Conservation (phyloP, 2,113 vertebrate species). For the Atractosteus spatula region DNA sequence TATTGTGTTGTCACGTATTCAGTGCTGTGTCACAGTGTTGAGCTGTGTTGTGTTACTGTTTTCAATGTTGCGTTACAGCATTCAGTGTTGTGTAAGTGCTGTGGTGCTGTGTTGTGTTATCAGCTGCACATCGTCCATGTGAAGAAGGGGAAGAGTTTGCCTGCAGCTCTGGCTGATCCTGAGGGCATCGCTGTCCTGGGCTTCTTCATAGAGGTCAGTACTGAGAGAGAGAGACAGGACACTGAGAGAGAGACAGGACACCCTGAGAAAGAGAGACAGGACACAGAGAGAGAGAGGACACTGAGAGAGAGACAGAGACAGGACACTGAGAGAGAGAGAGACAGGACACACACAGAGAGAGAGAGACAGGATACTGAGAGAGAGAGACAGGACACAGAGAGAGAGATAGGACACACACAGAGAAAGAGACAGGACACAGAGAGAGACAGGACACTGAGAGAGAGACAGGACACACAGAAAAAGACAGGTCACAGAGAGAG, state of each 20-base stretch:
- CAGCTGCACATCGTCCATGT: conserved; percentile 62
- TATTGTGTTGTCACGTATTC: not conserved
- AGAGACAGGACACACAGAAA: too few species aligned
- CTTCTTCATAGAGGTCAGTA: conserved; percentile 58
- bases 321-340: not conserved
- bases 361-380: not conserved
- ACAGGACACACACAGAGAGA: not conserved
- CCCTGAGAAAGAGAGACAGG: not conserved
- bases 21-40: not conserved
- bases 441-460: too few species aligned
- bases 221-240: not conserved
- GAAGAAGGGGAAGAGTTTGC: conserved; percentile 34
- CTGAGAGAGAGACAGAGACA: not conserved
- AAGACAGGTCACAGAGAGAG: too few species aligned
- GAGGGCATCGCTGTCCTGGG: conserved; percentile 55
- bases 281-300: not conserved
- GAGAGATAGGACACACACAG: too few species aligned
- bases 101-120: too few species aligned
- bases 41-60: not conserved
- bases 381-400: not conserved
- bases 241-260: too few species aligned
- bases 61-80: conserved; percentile 1
- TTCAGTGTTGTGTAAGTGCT: not conserved
- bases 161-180: not conserved
- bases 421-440: too few species aligned